Conservation (phyloP, 2,113 vertebrate species). For the Aviceda subcristata region DNA sequence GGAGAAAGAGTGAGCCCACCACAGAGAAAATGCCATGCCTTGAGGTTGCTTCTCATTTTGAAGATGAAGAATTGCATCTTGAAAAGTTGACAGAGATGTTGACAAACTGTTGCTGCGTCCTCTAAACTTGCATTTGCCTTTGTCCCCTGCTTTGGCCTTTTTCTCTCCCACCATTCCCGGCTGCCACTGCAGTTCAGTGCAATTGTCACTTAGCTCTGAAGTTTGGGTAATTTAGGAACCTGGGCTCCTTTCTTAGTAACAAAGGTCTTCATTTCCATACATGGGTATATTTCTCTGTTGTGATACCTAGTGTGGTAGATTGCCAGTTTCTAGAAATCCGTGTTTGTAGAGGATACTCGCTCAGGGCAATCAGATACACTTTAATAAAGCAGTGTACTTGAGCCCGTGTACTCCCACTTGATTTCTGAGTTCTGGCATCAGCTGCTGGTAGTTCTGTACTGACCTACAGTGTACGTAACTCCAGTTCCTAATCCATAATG, state of each 20-base stretch:
- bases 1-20: conserved; percentile 27
- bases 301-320: neutral
- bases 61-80: conserved; percentile 42
- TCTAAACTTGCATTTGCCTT: neutral
- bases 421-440: neutral
- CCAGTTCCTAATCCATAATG: neutral
- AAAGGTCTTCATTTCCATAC: neutral
- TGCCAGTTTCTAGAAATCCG: neutral
- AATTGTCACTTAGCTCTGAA: neutral
- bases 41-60: conserved; percentile 19
- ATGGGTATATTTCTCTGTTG: neutral
- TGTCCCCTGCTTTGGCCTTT: neutral
- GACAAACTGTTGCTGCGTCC: conserved; percentile 21
- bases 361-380: neutral
- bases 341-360: neutral
- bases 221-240: neutral
- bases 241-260: neutral
- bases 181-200: neutral
- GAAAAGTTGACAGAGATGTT: conserved; percentile 21
- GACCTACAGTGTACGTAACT: neutral
- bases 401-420: neutral
- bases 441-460: neutral
- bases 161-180: neutral
- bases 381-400: neutral
- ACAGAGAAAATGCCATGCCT: conserved; percentile 20